A percentile compares a stretch with the other conserved stretches of the same genome.
These are phyloP conservation scores for Hylaeus volcanicus DNA, from an alignment of 1,140 invertebrate genomes.

Conservation along the genomic window DNA sequence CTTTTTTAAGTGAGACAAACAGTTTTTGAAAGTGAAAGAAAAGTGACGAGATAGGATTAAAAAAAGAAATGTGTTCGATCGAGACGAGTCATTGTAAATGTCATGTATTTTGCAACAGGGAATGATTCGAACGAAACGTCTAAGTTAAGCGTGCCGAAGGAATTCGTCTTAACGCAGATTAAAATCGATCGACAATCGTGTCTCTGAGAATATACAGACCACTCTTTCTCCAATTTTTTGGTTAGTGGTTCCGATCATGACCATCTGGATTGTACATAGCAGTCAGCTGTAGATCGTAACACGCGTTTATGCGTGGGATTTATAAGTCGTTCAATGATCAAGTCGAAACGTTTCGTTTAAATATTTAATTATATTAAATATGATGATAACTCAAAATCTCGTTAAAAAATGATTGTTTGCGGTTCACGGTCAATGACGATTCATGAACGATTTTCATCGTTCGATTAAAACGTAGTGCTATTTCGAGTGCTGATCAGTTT, in stretches of 20 bases:
- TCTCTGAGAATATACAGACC: neutral
- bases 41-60: neutral
- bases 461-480: slow-evolving; percentile 13
- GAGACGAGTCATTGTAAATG: slow-evolving; percentile 66
- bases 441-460: neutral
- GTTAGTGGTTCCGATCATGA: slow-evolving; percentile 51
- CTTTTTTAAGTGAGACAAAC: neutral
- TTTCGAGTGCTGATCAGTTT: slow-evolving; percentile 29
- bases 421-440: slow-evolving; percentile 1
- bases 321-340: neutral
- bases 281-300: slow-evolving; percentile 55
- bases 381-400: neutral
- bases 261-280: slow-evolving; percentile 38
- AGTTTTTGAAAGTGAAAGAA: neutral
- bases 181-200: slow-evolving; percentile 31
- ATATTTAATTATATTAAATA: neutral
- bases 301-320: slow-evolving; percentile 39
- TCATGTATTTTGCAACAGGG: slow-evolving; percentile 69
- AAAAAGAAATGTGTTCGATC: slow-evolving; percentile 57
- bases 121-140: slow-evolving; percentile 64
- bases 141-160: slow-evolving; percentile 63
- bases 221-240: slow-evolving; percentile 37
- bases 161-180: slow-evolving; percentile 34
- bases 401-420: slow-evolving; percentile 6
- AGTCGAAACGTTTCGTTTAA: neutral